These are phyloP conservation scores for Ophiodon elongatus DNA, from an alignment of 2,113 vertebrate species.

Conservation along the genomic window DNA sequence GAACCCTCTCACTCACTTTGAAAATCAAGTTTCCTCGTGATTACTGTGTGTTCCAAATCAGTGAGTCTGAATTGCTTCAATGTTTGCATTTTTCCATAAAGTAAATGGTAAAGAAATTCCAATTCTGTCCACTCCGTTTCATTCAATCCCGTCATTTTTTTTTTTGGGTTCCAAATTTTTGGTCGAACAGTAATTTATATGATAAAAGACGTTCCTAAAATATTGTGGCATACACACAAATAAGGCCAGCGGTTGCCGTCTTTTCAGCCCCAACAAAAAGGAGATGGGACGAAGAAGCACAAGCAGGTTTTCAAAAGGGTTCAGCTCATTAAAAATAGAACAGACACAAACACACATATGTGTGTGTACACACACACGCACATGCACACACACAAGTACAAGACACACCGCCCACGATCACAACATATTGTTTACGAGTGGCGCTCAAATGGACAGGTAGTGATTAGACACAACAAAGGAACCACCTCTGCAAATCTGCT, in stretches of 20 bases:
- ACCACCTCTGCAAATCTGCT: constrained; percentile 64
- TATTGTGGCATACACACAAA: constrained; percentile 22
- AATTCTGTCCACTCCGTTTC: constrained; percentile 5
- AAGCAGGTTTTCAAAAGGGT: constrained; percentile 53
- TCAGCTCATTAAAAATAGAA: constrained; percentile 75
- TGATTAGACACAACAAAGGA: constrained; percentile 74
- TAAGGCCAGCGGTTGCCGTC: constrained; percentile 26
- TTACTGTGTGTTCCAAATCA: constrained; percentile 16
- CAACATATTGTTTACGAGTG: constrained; percentile 62
- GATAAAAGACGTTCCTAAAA: constrained; percentile 7
- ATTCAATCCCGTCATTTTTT: neutral
- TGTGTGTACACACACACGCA: neutral
- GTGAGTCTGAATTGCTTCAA: constrained; percentile 30
- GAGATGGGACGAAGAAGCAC: constrained; percentile 44
- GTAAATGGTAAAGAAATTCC: neutral
- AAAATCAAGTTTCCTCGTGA: neutral
- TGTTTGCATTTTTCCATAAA: constrained; percentile 9
- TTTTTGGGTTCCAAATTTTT: neutral
- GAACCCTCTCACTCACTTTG: constrained; percentile 11
- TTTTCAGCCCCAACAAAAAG: constrained; percentile 36
- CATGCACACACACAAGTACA: neutral
- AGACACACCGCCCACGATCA: constrained; percentile 36
- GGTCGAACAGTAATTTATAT: neutral
- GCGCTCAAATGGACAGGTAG: constrained; percentile 69
- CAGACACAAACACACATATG: constrained; percentile 36